A percentile compares a stretch with the other conserved stretches of the same genome.
Evolutionary conservation across 2,113 vertebrate genomes (phyloP).

Genomic region (Thunnus maccoyii): DNA sequence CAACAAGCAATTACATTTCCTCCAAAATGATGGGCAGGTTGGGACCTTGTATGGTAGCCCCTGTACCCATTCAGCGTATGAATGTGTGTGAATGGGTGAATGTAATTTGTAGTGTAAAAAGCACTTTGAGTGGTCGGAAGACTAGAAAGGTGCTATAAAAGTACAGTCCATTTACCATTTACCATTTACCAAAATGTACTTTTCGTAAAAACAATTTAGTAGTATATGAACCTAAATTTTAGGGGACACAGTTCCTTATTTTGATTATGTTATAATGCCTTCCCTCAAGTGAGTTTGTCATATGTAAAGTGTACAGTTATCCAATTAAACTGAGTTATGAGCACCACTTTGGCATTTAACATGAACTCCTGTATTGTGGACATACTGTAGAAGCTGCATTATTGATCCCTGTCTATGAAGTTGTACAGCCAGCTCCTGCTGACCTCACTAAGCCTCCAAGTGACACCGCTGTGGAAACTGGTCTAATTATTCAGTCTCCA

Average conservation of each 20-base stretch:
- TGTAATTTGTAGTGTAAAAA: no score
- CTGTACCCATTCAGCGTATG: no score
- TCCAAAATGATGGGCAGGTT: no score
- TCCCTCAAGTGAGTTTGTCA: neutral
- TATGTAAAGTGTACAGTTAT: neutral
- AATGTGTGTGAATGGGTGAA: no score
- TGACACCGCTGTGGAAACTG: conserved; percentile 49
- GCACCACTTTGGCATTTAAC: conserved; percentile 1
- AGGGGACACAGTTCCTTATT: no score
- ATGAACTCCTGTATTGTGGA: conserved; percentile 14
- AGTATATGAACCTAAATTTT: neutral
- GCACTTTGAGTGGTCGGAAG: no score
- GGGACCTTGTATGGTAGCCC: no score
- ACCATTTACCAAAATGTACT: no score
- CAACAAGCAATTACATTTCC: neutral
- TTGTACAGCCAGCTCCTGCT: conserved; percentile 20
- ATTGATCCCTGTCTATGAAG: conserved; percentile 59
- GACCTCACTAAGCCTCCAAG: conserved; percentile 49
- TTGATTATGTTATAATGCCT: neutral
- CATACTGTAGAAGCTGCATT: conserved; percentile 19
- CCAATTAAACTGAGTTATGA: conserved; percentile 26
- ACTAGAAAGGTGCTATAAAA: no score
- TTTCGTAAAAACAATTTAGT: neutral
- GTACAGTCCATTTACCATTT: no score
- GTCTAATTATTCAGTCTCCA: conserved; percentile 63